Evolutionary conservation across 2,797 vertebrate species (phyloP), one percentile per base, ranked within the genome.

Genomic region (Oreortyx pictus): DNA sequence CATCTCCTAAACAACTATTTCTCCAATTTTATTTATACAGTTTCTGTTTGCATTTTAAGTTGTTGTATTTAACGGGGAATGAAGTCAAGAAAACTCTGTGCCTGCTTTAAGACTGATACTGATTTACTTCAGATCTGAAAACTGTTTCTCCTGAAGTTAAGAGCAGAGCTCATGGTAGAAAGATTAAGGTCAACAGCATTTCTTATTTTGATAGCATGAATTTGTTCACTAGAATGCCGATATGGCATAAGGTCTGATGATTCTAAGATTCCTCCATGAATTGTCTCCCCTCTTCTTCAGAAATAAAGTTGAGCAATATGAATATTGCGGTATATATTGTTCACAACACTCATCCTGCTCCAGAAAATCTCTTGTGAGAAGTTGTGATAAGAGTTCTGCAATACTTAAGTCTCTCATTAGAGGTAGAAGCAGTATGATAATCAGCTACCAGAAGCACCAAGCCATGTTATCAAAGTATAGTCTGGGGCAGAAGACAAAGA

Each of bases 121-220:
- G 81, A 97, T 97, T 96, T 95, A 97, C 97, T 98, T 94, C 75
- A 91, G 98, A 97, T 98, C 97, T 97, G 98, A 98, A 98, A 98
- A 98, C 59, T 95, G 95, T 86, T 93, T 93, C 86, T 95, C 76
- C 73, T 73, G 41, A 87, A 96, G 93, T 97, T 96, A 97, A 97
- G 97, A 97, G 98, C 97, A 98, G 98, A 98, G 98, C 97, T 98
- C 96, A 97, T 87, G 97, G 98, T 97, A 98, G 98, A 98, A 98
- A 98, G 98, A 98, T 98, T 97, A 97, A 89, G 96, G 96, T 97
- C 88, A 94, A 76, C 39, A 31, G 62, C 60, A 76, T 89, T 93
- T 91, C 89, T 97, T 94, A 88, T 93, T 94, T 93, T 95, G 88
- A 95, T 96, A 97, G 97, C 71, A 91, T 7, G 23, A 97, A 97